Evolutionary conservation across 2,888 invertebrate species (phyloP).

Genomic region (Sylvicola fuscatus): DNA sequence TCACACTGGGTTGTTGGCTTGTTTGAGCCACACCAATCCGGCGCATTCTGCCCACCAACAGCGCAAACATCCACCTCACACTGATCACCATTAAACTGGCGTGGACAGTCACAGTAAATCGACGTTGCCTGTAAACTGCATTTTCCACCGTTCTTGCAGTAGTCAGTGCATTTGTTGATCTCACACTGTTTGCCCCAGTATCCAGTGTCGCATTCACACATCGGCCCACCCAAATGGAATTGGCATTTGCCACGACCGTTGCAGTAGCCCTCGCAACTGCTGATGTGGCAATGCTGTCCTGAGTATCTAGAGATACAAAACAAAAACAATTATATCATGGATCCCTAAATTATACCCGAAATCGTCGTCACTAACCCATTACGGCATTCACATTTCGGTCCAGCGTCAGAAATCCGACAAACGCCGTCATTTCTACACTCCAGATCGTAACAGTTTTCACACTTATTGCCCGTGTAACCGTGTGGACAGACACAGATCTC

Average conservation of each 20-base stretch:
- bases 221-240: conserved; percentile 19
- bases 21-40: conserved; percentile 8
- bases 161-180: conserved; percentile 26
- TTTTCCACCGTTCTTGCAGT: conserved; percentile 31
- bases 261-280: conserved; percentile 35
- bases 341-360: conserved; percentile 16
- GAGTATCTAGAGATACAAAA: conserved; percentile 13
- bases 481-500: conserved; percentile 30
- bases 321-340: too few relatives aligned
- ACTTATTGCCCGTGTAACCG: conserved; percentile 31
- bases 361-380: conserved; percentile 29
- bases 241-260: conserved; percentile 31
- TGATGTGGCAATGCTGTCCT: conserved; percentile 38
- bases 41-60: conserved; percentile 19
- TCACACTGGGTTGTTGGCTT: conserved; percentile 16
- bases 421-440: conserved; percentile 39
- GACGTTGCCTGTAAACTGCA: conserved; percentile 8
- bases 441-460: conserved; percentile 34
- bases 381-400: conserved; percentile 31
- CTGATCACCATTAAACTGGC: not conserved
- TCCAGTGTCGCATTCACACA: conserved; percentile 18
- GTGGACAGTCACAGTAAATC: conserved; percentile 26
- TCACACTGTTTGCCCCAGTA: conserved; percentile 30
- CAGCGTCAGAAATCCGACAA: conserved; percentile 27
- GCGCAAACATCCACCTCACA: conserved; percentile 33